Conservation (phyloP, 2,797 vertebrate species). For the Mormyrus hasselquistii region DNA sequence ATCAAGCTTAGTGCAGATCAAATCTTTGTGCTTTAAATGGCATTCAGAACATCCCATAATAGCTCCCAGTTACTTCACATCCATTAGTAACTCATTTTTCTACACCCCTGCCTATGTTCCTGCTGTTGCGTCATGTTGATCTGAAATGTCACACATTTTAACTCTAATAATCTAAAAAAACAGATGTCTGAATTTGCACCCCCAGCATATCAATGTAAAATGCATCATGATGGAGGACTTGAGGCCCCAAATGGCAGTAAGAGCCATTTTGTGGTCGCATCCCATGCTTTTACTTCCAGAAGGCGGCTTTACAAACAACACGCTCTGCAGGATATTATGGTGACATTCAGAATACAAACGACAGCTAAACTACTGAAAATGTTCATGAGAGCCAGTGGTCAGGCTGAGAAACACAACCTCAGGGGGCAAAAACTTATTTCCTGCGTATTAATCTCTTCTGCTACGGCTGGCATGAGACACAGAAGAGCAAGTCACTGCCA, state of each 20-base stretch:
- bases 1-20: neutral
- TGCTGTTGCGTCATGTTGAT: neutral
- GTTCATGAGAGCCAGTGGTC: neutral
- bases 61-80: neutral
- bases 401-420: neutral
- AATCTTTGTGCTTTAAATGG: neutral
- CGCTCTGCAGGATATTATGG: neutral
- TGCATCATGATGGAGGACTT: neutral
- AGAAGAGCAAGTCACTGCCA: neutral
- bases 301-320: neutral
- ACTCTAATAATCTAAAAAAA: neutral
- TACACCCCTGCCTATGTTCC: neutral
- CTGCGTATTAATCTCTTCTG: neutral
- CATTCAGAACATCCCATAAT: neutral
- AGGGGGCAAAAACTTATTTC: neutral
- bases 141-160: neutral
- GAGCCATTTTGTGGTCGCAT: neutral
- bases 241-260: neutral
- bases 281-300: neutral
- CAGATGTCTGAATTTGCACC: neutral
- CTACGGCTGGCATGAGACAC: neutral
- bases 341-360: neutral
- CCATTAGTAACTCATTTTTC: neutral
- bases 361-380: neutral
- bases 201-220: neutral